Conservation (phyloP, 2,113 vertebrate genomes). For the Sialia sialis region DNA sequence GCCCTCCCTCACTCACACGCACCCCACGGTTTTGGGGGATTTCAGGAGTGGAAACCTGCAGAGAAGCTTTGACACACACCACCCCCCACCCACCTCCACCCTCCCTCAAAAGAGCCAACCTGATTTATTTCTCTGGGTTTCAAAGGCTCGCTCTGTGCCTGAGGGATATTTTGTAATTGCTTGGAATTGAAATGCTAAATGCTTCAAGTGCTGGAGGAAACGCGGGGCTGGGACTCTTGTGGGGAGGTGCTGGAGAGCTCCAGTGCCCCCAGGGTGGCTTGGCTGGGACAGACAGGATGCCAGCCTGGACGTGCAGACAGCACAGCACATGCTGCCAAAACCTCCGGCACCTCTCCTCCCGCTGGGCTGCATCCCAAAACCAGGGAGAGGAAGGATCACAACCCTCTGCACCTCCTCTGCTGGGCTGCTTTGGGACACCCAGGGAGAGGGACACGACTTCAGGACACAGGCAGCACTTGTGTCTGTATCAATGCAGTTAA, state of each 20-base stretch:
- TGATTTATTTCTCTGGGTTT: background rate
- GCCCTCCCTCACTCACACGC: background rate
- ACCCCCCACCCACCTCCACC: accelerated
- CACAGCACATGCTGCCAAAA: accelerated
- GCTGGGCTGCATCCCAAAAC: background rate
- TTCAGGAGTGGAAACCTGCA: background rate
- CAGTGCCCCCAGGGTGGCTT: accelerated
- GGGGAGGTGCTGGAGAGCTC: background rate
- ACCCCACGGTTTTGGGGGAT: background rate
- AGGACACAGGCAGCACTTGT: background rate
- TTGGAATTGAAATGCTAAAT: background rate
- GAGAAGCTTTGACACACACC: background rate
- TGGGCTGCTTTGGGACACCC: background rate
- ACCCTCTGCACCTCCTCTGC: background rate
- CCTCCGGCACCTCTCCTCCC: background rate
- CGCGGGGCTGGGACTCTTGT: background rate
- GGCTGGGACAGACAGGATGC: background rate
- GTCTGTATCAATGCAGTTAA: background rate
- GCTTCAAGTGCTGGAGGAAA: background rate
- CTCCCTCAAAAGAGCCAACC: background rate
- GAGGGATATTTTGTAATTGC: background rate
- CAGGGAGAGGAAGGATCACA: background rate
- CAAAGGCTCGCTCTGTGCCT: background rate
- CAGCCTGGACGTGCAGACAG: background rate
- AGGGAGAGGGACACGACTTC: background rate